These are phyloP conservation scores for Erythrocebus patas DNA, from an alignment of 2,113 vertebrate genomes.

Conservation along the genomic window DNA sequence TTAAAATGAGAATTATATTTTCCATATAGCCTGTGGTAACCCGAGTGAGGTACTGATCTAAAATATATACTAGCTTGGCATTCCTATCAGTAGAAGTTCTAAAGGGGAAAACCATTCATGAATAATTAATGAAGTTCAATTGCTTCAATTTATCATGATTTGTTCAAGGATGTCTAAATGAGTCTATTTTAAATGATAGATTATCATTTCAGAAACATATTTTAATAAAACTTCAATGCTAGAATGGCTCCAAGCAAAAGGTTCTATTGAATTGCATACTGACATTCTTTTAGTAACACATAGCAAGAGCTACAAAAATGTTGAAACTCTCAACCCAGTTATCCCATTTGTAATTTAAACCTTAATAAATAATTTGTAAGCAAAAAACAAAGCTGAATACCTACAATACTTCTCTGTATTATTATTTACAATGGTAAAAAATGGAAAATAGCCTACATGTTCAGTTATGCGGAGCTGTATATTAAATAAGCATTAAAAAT, in stretches of 20 bases:
- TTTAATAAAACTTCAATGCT: constrained; percentile 59
- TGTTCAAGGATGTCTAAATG: constrained; percentile 63
- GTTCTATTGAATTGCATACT: neutral
- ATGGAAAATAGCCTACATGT: neutral
- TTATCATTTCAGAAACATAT: constrained; percentile 63
- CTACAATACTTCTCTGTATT: neutral
- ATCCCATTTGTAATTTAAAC: neutral
- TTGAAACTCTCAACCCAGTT: neutral
- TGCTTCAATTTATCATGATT: constrained; percentile 66
- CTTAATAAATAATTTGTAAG: constrained; percentile 34
- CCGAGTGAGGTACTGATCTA: constrained; percentile 34
- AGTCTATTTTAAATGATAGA: constrained; percentile 64
- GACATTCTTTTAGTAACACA: constrained; percentile 26
- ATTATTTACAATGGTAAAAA: neutral
- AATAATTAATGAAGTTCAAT: constrained; percentile 73
- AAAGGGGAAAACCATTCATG: constrained; percentile 59
- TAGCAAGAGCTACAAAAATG: constrained; percentile 47
- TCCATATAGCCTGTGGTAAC: constrained; percentile 51
- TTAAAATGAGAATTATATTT: constrained; percentile 59
- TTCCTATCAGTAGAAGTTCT: constrained; percentile 54
- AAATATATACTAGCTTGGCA: constrained; percentile 49
- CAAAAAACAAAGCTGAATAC: neutral
- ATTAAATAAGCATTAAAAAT: constrained; percentile 16
- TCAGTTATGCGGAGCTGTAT: neutral
- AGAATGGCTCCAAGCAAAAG: constrained; percentile 45